These are phyloP conservation scores for cattle (Bos taurus) DNA, from an alignment of 2,113 vertebrate species.

Conservation along the genomic window DNA sequence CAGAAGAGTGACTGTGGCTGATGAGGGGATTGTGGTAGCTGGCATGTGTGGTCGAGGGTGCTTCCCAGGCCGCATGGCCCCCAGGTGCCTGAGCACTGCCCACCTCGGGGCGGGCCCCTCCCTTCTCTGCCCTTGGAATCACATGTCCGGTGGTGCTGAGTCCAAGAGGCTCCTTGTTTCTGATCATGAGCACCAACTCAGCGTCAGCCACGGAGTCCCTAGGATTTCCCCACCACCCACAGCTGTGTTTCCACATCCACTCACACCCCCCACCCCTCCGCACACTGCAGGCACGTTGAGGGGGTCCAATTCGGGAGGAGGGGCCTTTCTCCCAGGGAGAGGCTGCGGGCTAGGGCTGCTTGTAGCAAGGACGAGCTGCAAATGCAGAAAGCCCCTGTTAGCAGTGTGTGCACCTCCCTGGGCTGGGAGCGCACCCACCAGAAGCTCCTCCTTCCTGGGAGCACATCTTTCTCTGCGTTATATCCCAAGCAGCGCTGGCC, in stretches of 20 bases:
- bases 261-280: not conserved
- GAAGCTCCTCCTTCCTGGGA: fast-evolving
- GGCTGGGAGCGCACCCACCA: fast-evolving
- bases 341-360: not conserved
- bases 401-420: fast-evolving
- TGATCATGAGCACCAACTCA: too few relatives aligned
- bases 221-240: not conserved
- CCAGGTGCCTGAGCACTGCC: not conserved
- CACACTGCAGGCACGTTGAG: fast-evolving
- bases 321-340: not conserved
- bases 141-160: fast-evolving
- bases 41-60: fast-evolving
- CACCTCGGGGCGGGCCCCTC: fast-evolving
- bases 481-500: fast-evolving
- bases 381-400: fast-evolving
- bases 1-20: not conserved
- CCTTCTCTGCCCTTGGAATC: not conserved
- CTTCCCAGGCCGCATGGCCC: fast-evolving
- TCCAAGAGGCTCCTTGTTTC: not conserved
- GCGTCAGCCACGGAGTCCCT: not conserved
- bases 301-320: too few relatives aligned
- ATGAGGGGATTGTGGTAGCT: fast-evolving
- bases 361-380: not conserved
- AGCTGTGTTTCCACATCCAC: not conserved
- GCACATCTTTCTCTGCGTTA: fast-evolving